Conservation (phyloP, 2,888 invertebrate genomes). For the Halictus quadricinctus region DNA sequence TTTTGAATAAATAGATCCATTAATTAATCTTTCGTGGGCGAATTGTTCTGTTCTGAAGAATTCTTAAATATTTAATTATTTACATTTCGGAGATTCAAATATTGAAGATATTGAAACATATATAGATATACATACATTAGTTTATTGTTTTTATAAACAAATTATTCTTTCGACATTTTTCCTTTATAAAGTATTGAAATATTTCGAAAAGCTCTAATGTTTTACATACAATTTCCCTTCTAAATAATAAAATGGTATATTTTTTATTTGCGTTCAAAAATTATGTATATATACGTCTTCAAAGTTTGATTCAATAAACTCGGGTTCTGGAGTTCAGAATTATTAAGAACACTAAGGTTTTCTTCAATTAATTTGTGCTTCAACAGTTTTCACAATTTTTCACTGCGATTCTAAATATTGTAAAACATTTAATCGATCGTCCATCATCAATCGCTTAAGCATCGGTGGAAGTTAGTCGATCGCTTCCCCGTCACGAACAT, state of each 20-base stretch:
- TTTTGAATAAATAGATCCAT: not conserved
- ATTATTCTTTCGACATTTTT: too few relatives aligned
- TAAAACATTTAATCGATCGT: not conserved
- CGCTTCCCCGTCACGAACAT: not conserved
- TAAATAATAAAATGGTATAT: not conserved
- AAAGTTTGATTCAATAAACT: not conserved
- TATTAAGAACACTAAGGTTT: not conserved
- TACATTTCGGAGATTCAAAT: too few relatives aligned
- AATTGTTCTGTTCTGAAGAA: not conserved
- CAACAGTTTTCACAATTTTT: not conserved
- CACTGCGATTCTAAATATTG: not conserved
- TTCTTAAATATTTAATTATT: not conserved
- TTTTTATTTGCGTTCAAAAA: not conserved
- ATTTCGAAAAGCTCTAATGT: too few relatives aligned
- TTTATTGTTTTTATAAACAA: too few relatives aligned
- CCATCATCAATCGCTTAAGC: slow-evolving; percentile 35
- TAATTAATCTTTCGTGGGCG: not conserved
- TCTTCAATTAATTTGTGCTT: not conserved
- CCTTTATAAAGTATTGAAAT: too few relatives aligned
- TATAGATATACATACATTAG: too few relatives aligned
- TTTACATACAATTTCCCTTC: too few relatives aligned
- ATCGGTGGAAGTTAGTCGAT: not conserved
- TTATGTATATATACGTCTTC: not conserved
- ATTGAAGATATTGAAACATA: not conserved
- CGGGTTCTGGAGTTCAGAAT: not conserved